Evolutionary conservation across 1,140 invertebrate genomes (phyloP), one percentile per base, ranked within the genome.

Genomic region (Ceratina calcarata): DNA sequence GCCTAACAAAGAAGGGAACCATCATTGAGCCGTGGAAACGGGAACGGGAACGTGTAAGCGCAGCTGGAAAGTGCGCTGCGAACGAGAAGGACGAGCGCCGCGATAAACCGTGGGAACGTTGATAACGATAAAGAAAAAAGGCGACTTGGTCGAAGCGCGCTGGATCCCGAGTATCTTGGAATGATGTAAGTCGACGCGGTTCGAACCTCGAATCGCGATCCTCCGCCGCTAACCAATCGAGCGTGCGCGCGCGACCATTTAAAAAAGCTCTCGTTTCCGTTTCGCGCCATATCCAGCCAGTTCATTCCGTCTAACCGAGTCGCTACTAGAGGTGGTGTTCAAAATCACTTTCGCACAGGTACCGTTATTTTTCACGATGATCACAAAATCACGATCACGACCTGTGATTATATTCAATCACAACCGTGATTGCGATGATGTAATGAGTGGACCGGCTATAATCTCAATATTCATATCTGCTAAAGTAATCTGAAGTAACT

Each of bases 101-200:
- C 58, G 75, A 78, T 71, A 78, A 78, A 55, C 37, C 76, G 76
- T 72, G 60, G 76, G 69, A 78, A 78, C 69, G 45, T 16, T 27
- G 76, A 78, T 78, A 78, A 78, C 68, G 76, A 18, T 18, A 62
- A 70, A 20, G 65, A 57, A 71, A 78, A 78, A 78, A 64, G 22
- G 16, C 67, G 27, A 78, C 58, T 32, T 71, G 58, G 49, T 64
- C 58, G 68, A 78, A 78, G 32, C 68, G 68, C 75, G 57, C 24
- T 49, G 45, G 18, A 51, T 49, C 37, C 22, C 75, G 67, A 78
- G 75, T 55, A 62, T 71, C 75, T 78, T 71, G 57, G 67, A 49
- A 60, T 72, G 76, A 78, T 58, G 76, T 65, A 78, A 78, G 76
- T 78, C 58, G 45, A 60, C 53, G 32, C 16, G 37, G 16, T n/a